Evolutionary conservation across 2,888 invertebrate genomes (phyloP), one percentile per base, ranked within the genome.

Genomic region (Xanthorhoe designata): DNA sequence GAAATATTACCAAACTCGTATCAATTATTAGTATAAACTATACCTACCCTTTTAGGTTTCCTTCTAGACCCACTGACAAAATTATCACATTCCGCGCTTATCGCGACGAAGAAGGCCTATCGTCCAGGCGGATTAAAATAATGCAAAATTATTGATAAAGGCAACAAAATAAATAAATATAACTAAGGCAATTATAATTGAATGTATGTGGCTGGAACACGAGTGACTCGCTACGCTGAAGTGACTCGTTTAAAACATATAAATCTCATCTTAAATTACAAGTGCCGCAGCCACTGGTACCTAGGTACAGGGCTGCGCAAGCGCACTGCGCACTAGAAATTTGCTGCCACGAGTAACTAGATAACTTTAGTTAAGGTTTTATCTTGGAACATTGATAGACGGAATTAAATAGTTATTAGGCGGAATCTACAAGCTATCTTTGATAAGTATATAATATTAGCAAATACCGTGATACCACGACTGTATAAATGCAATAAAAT

Each of bases 101-200:
- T 42, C 38, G 10, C 38, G 13, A 2, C 38, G 13, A 13, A 13
- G 10, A 13, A 45, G 19, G 18, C 45, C 32, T 57, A 57, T 57
- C 57, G 49, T 13, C 32, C 49, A 47, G 57, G 49, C 57, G 57
- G 49, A 57, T 57, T 49, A 49, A 57, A 24, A 10, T 47, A 45
- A 57, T 56, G 35, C 53, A 17, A 35, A 35, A 54, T 54, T 13
- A 13, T 5, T 35, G 32, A 42, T 42, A 42, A 42, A 13, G 13
- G 4, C 1, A 42, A 42, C 38, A 13, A 42, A 13, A 4, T 42
- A 9, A 2, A 13, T 13, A 42, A 3, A 13, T 13, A 3, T 42
- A 42, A 2, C 2, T 2, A 2, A 38, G 32, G 38, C 10, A 42
- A 42, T 42, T 42, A 42, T 42, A 2, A 42, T 42, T 38, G 2